These are phyloP conservation scores for Lochmaea capreae DNA, from an alignment of 2,888 invertebrate species.

Conservation along the genomic window DNA sequence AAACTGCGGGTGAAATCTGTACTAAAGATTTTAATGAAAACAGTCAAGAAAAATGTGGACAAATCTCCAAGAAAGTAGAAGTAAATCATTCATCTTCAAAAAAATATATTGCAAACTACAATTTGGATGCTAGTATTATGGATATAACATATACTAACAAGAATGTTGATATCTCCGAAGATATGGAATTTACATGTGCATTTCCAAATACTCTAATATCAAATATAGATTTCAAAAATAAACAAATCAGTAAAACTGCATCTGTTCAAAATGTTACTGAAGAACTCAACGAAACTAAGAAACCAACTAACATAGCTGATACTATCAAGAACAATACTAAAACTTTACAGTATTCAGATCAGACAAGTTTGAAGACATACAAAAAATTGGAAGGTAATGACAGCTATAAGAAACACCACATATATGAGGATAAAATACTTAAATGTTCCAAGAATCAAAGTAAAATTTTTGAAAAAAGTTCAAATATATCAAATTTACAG, in stretches of 20 bases:
- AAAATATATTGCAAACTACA: too few species aligned
- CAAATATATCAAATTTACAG: not conserved
- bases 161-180: not conserved
- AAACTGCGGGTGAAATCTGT: too few species aligned
- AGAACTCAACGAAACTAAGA: too few species aligned
- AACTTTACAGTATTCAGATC: not conserved
- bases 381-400: not conserved
- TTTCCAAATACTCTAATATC: constrained; percentile 5
- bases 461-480: not conserved
- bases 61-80: too few species aligned
- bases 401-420: not conserved
- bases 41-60: not conserved
- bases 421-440: not conserved
- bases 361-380: not conserved
- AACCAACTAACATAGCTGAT: too few species aligned
- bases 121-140: not conserved
- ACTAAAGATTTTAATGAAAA: too few species aligned
- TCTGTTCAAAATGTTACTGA: not conserved
- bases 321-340: not conserved
- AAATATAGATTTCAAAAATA: not conserved
- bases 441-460: not conserved
- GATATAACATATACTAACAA: not conserved
- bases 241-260: not conserved
- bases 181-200: constrained; percentile 41
- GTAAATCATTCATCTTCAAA: too few species aligned